Base-by-base conservation (phyloP, 2,113 vertebrate genomes). In the Saccopteryx leptura region DNA sequence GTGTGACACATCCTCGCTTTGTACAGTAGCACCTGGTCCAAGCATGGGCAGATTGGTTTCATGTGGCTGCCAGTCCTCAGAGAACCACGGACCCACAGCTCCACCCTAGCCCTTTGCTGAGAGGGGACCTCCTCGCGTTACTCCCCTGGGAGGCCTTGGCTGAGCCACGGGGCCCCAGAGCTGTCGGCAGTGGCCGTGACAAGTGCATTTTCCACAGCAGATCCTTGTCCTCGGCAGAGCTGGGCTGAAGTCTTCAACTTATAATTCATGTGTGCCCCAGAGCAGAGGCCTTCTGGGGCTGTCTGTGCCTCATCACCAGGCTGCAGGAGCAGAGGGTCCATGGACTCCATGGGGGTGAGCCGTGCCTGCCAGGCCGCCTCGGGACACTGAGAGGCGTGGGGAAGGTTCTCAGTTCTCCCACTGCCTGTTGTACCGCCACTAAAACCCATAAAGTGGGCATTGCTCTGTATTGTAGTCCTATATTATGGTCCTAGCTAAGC, bases 291-390 rank as follows among this genome's bases (percentile, higher is more conserved):
- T 39, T 2, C 39, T 39, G 39, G 39, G 39, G 39, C 39, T 39
- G 60, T 28, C 19, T 17, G 65, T 48, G 71, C 24, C 78, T 68
- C 0, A 0, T 69, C 33, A 1, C 31, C 13, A 11, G 80, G 28
- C 0, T 3, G 0, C 26, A 39, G 39, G 39, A 39, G 39, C 39
- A 39, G 39, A 9, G n/a, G 9, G 6, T 24, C 26, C 0, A 0
- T 0, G 7, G 50, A 21, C 54, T 46, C 31, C 2, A 39, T 39
- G 39, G 39, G 39, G 39, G 39, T 1, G 33, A 24, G 4, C 14
- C 39, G 7, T 26, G 4, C 56, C 17, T 9, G 9, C 0, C 46
- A 28, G 17, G 9, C 33, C 0, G 0, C 19, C 5, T 7, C 39
- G 39, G 39, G 39, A 39, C 39, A 39, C 39, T 39, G 39, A 39